These are phyloP conservation scores for Fissipunctia ypsillon DNA, from an alignment of 2,888 invertebrate species.

Conservation along the genomic window DNA sequence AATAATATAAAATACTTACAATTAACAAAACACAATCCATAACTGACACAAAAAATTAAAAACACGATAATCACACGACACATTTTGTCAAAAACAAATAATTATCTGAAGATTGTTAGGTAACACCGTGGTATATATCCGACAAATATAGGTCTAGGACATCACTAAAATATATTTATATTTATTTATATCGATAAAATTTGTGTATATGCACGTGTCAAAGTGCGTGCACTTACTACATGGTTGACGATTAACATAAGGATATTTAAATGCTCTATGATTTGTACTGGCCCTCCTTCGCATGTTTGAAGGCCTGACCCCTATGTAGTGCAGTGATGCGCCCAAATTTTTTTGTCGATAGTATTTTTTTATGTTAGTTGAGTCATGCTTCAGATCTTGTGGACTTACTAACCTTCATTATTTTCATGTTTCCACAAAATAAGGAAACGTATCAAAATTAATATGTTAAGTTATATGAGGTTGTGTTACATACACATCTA, in stretches of 20 bases:
- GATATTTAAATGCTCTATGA: constrained; percentile 87
- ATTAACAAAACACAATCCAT: constrained; percentile 83
- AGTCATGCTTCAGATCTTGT: not conserved
- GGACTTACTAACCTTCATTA: not conserved
- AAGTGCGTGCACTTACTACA: constrained; percentile 81
- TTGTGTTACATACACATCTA: not conserved
- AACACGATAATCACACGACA: constrained; percentile 73
- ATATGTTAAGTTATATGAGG: not conserved
- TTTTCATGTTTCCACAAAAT: not conserved
- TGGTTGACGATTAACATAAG: constrained; percentile 81
- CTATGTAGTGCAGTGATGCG: constrained; percentile 82
- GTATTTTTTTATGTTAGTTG: not conserved
- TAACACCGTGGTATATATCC: constrained; percentile 69
- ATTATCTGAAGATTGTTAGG: constrained; percentile 63
- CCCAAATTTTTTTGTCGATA: constrained; percentile 25
- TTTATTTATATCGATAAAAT: constrained; percentile 40
- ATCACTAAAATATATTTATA: constrained; percentile 62
- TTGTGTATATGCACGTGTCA: constrained; percentile 70
- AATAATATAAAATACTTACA: constrained; percentile 75
- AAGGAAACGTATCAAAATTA: not conserved
- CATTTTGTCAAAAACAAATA: constrained; percentile 78
- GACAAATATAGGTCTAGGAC: constrained; percentile 76
- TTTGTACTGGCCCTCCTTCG: constrained; percentile 86
- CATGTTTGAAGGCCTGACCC: constrained; percentile 87
- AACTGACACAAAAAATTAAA: constrained; percentile 70